A percentile compares a stretch with the other conserved stretches of the same genome.
phyloP scores from a whole-genome alignment of 2,888 invertebrate genomes.

The Myopa testacea region DNA sequence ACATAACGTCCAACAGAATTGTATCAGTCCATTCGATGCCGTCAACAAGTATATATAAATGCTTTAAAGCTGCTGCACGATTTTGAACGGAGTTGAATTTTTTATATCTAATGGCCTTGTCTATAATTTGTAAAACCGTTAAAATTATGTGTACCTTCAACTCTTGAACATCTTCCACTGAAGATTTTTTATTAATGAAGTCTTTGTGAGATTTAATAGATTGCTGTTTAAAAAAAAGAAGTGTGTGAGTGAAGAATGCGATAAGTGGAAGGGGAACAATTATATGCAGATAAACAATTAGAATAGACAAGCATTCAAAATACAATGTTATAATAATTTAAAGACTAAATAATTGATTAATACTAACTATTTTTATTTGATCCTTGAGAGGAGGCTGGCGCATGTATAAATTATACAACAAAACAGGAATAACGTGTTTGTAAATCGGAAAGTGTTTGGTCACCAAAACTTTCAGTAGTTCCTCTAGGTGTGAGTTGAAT shows the following conservation, averaged over 20 bases:
- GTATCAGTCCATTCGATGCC: slow-evolving; percentile 42
- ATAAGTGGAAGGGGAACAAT: too few relatives aligned
- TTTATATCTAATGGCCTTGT: slow-evolving; percentile 42
- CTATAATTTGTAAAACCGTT: slow-evolving; percentile 44
- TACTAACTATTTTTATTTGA: background rate
- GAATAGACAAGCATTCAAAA: background rate
- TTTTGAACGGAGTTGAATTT: slow-evolving; percentile 38
- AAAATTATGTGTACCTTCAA: slow-evolving; percentile 47
- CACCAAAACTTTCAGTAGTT: slow-evolving; percentile 43
- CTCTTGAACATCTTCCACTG: slow-evolving; percentile 35
- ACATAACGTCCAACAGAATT: slow-evolving; percentile 44
- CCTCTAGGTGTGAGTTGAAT: slow-evolving; percentile 41
- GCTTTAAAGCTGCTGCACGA: slow-evolving; percentile 45
- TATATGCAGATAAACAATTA: background rate
- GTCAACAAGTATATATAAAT: slow-evolving; percentile 46
- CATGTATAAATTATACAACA: slow-evolving; percentile 47
- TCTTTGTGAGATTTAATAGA: slow-evolving; percentile 42
- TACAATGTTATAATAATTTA: background rate
- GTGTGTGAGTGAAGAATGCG: background rate
- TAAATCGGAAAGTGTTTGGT: slow-evolving; percentile 40
- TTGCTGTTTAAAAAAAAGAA: slow-evolving; percentile 33
- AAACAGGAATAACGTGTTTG: slow-evolving; percentile 44
- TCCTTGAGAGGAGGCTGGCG: slow-evolving; percentile 41
- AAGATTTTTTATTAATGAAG: slow-evolving; percentile 43
- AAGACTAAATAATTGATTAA: background rate